A percentile compares a stretch with the other conserved stretches of the same genome.
Conservation (phyloP, 2,113 vertebrate species). For the Turnix velox region DNA sequence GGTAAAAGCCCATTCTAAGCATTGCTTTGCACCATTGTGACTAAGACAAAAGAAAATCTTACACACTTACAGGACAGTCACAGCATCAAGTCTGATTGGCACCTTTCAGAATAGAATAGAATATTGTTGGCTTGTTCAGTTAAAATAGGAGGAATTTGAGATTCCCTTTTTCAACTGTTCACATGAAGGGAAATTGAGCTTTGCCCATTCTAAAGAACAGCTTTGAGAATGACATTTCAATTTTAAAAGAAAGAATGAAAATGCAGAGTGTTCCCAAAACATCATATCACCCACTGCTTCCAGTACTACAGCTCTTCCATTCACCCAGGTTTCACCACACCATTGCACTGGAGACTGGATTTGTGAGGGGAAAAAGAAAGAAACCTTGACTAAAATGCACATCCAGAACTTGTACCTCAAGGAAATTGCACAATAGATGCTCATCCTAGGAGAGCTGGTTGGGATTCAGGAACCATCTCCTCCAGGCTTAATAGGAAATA, state of each 20-base stretch:
- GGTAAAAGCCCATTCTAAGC: fast-evolving
- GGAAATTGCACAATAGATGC: not conserved
- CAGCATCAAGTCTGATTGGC: not conserved
- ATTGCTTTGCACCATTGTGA: not conserved
- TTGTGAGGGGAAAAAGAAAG: not conserved
- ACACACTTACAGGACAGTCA: not conserved
- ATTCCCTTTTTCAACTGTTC: not conserved
- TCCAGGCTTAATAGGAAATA: not conserved
- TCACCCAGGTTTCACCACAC: not conserved
- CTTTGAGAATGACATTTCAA: not conserved
- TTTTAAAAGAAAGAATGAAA: not conserved
- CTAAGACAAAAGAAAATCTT: not conserved
- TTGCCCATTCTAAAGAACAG: not conserved
- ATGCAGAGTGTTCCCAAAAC: not conserved
- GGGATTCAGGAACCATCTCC: not conserved
- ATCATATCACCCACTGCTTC: not conserved
- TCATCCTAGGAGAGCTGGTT: not conserved
- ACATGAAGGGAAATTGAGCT: not conserved
- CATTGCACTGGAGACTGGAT: not conserved
- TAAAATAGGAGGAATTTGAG: not conserved
- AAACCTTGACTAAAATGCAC: not conserved
- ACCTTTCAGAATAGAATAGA: not conserved
- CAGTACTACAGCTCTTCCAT: not conserved
- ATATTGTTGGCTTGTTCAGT: not conserved
- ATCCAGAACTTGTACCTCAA: not conserved